Evolutionary conservation across 92 coral and sea anemone genomes (phyloP).

Genomic region (Micromussa lordhowensis): DNA sequence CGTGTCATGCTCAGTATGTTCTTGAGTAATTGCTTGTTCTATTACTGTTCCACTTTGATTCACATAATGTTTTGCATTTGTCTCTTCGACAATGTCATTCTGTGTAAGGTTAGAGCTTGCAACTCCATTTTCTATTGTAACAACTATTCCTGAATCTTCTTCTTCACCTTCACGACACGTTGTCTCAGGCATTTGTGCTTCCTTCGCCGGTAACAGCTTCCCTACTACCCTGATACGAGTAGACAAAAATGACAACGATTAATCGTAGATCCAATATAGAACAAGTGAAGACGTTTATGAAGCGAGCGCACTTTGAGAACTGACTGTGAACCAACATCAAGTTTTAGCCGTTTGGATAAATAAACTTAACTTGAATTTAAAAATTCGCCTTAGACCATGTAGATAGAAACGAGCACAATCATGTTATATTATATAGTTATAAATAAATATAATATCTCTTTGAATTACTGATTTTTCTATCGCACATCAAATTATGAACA

Average conservation of each 20-base stretch:
- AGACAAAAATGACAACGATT: not conserved
- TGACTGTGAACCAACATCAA: not conserved
- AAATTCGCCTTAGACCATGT: not conserved
- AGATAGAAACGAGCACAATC: not conserved
- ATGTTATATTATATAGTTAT: not conserved
- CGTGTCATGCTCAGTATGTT: not conserved
- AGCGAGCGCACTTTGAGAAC: not conserved
- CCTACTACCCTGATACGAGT: not conserved
- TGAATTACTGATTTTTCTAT: not conserved
- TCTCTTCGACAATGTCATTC: not conserved
- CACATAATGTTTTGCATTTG: not conserved
- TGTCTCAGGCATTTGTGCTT: slow-evolving; percentile 3
- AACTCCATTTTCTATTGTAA: not conserved
- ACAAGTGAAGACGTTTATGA: not conserved
- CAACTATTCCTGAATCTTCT: not conserved
- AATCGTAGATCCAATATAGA: not conserved
- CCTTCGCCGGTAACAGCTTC: not conserved
- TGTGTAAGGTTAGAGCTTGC: not conserved
- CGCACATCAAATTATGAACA: not conserved
- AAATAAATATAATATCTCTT: not conserved
- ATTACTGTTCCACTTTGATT: not conserved
- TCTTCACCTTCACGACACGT: not conserved
- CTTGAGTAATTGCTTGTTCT: not conserved
- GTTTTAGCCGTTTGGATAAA: not conserved
- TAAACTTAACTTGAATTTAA: not conserved